These are phyloP conservation scores for Heliconius charithonia DNA, from an alignment of 2,888 invertebrate species.

Conservation along the genomic window DNA sequence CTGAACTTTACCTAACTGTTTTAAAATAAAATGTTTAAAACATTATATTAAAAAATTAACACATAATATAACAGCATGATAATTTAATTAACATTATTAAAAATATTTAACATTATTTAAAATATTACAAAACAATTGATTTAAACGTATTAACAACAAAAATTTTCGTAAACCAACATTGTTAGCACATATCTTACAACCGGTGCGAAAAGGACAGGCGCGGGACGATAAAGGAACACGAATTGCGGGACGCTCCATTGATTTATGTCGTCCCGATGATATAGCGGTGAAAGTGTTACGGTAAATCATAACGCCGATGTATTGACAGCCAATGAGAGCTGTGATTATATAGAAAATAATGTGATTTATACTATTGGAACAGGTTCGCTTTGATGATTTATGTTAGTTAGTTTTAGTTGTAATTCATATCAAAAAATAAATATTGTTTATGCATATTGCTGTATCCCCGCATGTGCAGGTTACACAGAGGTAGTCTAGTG, in stretches of 20 bases:
- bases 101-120: no score
- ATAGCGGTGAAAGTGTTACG: slow-evolving; percentile 72
- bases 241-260: slow-evolving; percentile 60
- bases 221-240: slow-evolving; percentile 35
- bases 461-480: no score
- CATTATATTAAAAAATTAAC: no score
- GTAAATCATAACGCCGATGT: slow-evolving; percentile 75
- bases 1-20: no score
- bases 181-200: slow-evolving; percentile 38
- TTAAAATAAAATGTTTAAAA: no score
- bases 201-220: slow-evolving; percentile 28
- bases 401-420: slow-evolving; percentile 12
- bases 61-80: no score
- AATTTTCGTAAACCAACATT: slow-evolving; percentile 2
- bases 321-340: slow-evolving; percentile 79
- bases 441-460: no score
- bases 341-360: slow-evolving; percentile 67
- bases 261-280: slow-evolving; percentile 72
- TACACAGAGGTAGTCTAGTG: no score
- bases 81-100: no score
- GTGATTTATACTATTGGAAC: slow-evolving; percentile 54
- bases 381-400: slow-evolving; percentile 40
- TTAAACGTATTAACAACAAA: not conserved
- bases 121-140: not conserved
- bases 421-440: not conserved